Evolutionary conservation across 2,797 vertebrate species (phyloP).

Genomic region (Meda fulgida): DNA sequence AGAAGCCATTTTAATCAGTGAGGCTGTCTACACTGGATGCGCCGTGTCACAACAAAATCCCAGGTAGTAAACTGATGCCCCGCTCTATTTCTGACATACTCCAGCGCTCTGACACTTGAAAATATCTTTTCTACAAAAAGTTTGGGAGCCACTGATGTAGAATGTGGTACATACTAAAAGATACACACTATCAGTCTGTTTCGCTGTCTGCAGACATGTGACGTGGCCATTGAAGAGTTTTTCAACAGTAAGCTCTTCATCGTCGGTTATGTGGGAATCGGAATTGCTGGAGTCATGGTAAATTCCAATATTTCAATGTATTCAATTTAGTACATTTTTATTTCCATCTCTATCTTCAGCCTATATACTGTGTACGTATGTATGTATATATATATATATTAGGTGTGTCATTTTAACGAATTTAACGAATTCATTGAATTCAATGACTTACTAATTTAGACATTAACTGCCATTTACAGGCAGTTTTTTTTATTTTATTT

Average conservation of each 20-base stretch:
- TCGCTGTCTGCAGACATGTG: slow-evolving; percentile 82
- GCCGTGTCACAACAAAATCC: neutral
- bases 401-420: too few relatives aligned
- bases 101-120: neutral
- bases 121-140: neutral
- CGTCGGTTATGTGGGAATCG: slow-evolving; percentile 92
- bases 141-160: neutral
- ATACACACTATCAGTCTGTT: neutral
- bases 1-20: neutral
- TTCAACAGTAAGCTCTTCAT: slow-evolving; percentile 88
- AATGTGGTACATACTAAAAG: neutral
- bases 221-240: slow-evolving; percentile 83
- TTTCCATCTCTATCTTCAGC: neutral
- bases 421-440: too few relatives aligned
- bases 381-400: too few relatives aligned
- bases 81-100: neutral
- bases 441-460: too few relatives aligned
- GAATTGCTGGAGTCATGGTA: slow-evolving; percentile 94
- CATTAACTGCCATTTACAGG: too few relatives aligned
- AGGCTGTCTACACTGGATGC: neutral
- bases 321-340: neutral
- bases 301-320: slow-evolving; percentile 62
- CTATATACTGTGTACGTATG: too few relatives aligned
- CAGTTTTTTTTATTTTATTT: too few relatives aligned
- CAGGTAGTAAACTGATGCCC: neutral